Conservation (phyloP, 2,888 invertebrate genomes). For the Thelaira solivaga region DNA sequence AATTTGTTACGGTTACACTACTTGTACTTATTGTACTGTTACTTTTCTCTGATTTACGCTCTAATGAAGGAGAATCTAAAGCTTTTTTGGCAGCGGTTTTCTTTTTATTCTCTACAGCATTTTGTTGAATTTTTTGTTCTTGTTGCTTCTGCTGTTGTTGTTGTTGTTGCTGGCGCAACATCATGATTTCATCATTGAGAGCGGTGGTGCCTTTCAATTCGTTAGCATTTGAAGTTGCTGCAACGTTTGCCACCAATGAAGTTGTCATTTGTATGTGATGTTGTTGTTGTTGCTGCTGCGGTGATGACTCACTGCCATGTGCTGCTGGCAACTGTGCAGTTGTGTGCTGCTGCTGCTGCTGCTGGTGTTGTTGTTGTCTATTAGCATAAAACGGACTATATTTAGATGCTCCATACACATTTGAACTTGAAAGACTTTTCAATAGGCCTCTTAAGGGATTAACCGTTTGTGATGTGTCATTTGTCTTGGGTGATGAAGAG, state of each 20-base stretch:
- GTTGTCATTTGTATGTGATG: conserved; percentile 59
- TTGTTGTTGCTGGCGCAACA: conserved; percentile 55
- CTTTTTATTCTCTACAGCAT: conserved; percentile 47
- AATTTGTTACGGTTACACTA: conserved; percentile 74
- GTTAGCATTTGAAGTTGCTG: conserved; percentile 20
- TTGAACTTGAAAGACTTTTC: conserved; percentile 76
- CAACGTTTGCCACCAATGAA: conserved; percentile 60
- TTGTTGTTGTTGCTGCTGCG: not conserved
- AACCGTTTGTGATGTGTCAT: conserved; percentile 24
- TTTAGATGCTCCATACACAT: conserved; percentile 69
- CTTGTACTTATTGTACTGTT: conserved; percentile 74
- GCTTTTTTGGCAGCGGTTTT: conserved; percentile 22
- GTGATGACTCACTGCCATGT: conserved; percentile 30
- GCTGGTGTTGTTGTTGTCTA: conserved; percentile 48
- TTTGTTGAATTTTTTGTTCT: conserved; percentile 58
- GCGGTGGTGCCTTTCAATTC: conserved; percentile 51
- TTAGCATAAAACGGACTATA: conserved; percentile 67
- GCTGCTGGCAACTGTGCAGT: not conserved
- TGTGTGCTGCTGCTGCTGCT: conserved; percentile 26
- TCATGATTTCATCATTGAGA: conserved; percentile 64
- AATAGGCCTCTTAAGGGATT: conserved; percentile 67
- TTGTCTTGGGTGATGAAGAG: conserved; percentile 47
- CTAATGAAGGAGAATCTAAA: conserved; percentile 70
- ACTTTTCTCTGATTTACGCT: conserved; percentile 76
- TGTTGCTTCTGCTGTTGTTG: conserved; percentile 41